Base-by-base conservation (phyloP, 2,113 vertebrate species). In the Chaenogobius annularis region DNA sequence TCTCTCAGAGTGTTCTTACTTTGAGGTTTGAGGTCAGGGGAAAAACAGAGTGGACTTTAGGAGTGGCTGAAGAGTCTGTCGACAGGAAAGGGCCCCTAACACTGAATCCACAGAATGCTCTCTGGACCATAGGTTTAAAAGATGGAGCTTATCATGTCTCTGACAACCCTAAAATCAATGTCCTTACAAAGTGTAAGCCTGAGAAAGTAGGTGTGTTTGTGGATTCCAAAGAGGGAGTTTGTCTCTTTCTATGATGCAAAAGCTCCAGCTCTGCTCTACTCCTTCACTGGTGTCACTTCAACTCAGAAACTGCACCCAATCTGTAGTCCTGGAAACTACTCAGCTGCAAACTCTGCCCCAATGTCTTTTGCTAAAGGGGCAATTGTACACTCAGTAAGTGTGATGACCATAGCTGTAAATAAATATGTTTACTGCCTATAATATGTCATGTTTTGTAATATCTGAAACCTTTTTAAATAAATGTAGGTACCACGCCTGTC, bases 171-270 rank as follows among this genome's bases (percentile, higher is more conserved):
- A 2, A 66, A 47, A 47, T 23, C 3, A 10, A 10, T 14, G 11
- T 47, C 64, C 7, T 23, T 7, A 44, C 44, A 22, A 66, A 66
- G 43, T 66, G n/a, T 14, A 66, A 14, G 7, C 64, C 40, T 22
- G 64, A 66, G 40, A 46, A 1, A 47, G 44, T 66, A 7, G 64
- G 64, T 23, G 64, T 66, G 64, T 66, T 66, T 66, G 64, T 66
- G 12, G 64, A 66, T 66, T 66, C 23, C 44, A 20, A 66, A 44
- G 20, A 47, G 44, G 64, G 64, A 12, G 11, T 66, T n/a, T 10
- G 64, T 66, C 19, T 66, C 64, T 15, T 66, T 66, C 20, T 66
- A 66, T 47, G 64, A 66, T 15, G 43, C 23, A 9, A 7, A 66
- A 8, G 20, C 43, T 23, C n/a, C 43, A 66, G 44, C n/a, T 22